Conservation (phyloP, 1,140 invertebrate species). For the Penaeus vannamei region DNA sequence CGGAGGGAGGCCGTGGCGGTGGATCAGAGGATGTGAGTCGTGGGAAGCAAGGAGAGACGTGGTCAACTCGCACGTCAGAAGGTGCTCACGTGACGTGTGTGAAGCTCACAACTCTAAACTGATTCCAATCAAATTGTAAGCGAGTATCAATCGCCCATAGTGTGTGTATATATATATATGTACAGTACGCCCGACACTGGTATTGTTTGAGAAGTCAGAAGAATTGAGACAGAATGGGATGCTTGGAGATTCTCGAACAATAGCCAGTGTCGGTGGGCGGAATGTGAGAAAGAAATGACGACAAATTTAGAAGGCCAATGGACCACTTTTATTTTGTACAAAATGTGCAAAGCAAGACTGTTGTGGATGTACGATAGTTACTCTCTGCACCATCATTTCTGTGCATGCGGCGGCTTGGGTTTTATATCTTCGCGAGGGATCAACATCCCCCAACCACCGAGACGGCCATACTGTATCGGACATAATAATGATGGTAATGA, state of each 20-base stretch:
- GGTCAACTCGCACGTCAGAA: slow-evolving; percentile 19
- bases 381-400: slow-evolving; percentile 48
- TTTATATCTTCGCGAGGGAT: slow-evolving; percentile 35
- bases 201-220: no score
- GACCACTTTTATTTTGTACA: no score
- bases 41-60: slow-evolving; percentile 9
- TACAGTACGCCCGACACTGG: no score
- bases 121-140: no score
- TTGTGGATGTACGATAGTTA: slow-evolving; percentile 33
- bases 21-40: slow-evolving; percentile 50
- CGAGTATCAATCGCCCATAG: no score
- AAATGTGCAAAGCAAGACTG: neutral
- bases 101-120: no score
- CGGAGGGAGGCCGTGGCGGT: slow-evolving; percentile 51
- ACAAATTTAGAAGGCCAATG: no score
- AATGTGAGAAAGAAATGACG: slow-evolving; percentile 18
- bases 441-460: slow-evolving; percentile 52
- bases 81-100: slow-evolving; percentile 33
- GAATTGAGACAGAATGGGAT: no score
- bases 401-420: slow-evolving; percentile 40
- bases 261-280: no score
- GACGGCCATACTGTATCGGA: slow-evolving; percentile 57
- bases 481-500: slow-evolving; percentile 56
- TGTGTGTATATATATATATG: no score
- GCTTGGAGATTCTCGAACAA: no score